Evolutionary conservation across 2,797 vertebrate genomes (phyloP), one percentile per base, ranked within the genome.

Genomic region (Lacerta bilineata): DNA sequence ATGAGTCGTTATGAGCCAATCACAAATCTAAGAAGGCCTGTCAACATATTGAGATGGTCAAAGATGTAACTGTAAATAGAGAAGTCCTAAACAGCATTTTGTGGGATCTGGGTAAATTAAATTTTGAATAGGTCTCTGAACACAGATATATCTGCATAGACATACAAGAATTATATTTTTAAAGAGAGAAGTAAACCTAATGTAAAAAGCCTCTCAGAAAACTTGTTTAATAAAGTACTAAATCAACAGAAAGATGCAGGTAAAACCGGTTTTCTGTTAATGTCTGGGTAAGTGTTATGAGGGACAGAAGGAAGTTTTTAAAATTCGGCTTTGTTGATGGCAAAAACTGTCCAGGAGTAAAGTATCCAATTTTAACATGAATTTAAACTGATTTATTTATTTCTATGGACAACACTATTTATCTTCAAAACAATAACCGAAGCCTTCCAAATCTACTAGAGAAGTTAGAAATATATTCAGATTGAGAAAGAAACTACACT

Each of bases 351-450:
- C 10, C 55, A 78, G 41, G n/a, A 85, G 39, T 71, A 80, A 61
- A 88, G 41, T 66, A 85, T 33, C 46, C 5, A 84, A 10, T 66
- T 85, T 85, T 50, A 29, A 46, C 17, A 29, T 39, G 33, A 61
- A 43, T 82, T 29, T 64, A 50, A 83, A 61, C 8, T 50, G n/a
- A 78, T 77, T 68, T 75, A 36, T 68, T 88, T 77, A 83, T 88
- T 89, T 36, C 10, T 85, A 46, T 81, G 25, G 41, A 23, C 43
- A 91, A 90, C 89, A 87, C n/a, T 20, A 23, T 50, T 0, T 69
- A 81, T 87, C 78, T 93, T 72, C 80, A 85, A 92, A 96, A 93
- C 68, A 76, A 88, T 92, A 27, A 89, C 87, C 43, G 43, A 55
- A 87, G 25, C 43, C 88, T 94, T 91, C 86, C 17, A 64, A 59